Evolutionary conservation across 2,888 invertebrate genomes (phyloP), one percentile per base, ranked within the genome.

Genomic region (Cheilosia urbana): DNA sequence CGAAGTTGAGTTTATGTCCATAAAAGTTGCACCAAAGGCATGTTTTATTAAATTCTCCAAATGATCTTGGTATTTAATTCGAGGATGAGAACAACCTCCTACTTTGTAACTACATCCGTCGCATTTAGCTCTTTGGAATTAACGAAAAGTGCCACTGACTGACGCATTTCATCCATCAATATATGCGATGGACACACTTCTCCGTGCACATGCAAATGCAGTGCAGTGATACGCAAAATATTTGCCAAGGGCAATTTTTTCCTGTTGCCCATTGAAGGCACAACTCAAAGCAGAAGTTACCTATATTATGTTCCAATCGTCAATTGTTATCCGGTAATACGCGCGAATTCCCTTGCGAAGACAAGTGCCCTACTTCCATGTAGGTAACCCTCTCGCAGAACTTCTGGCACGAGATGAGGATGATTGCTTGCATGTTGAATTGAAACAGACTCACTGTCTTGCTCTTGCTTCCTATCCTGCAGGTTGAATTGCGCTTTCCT

Each of bases 361-460:
- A 75, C 84, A 84, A 84, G 84, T 84, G 84, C 80, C 75, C 84
- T 75, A 84, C 75, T 75, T 84, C 19, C 69, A 79, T 37, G 57
- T 49, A 42, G 37, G 37, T 7, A 47, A 19, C 21, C 55, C 19
- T 11, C 53, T 71, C 55, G 37, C 24, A 55, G 37, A 49, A 72
- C 62, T 72, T 72, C 72, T 83, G 78, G 72, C 72, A 78, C 82
- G 77, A 82, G 69, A 81, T 81, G 71, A 60, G 42, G 49, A 51
- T 45, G 47, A 82, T 72, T n/a, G n/a, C 11, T 47, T 53, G 34
- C 62, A 73, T 73, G 62, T 11, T 24, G 51, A 80, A 47, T n/a
- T 17, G 45, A 45, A 45, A 62, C 65, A 21, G 57, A 83, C 68
- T 66, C 79, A 73, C 47, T 65, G 15, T 37, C 15, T 34, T 62